Evolutionary conservation across 2,113 vertebrate genomes (phyloP), one percentile per base, ranked within the genome.

Genomic region (Varanus komodoensis): DNA sequence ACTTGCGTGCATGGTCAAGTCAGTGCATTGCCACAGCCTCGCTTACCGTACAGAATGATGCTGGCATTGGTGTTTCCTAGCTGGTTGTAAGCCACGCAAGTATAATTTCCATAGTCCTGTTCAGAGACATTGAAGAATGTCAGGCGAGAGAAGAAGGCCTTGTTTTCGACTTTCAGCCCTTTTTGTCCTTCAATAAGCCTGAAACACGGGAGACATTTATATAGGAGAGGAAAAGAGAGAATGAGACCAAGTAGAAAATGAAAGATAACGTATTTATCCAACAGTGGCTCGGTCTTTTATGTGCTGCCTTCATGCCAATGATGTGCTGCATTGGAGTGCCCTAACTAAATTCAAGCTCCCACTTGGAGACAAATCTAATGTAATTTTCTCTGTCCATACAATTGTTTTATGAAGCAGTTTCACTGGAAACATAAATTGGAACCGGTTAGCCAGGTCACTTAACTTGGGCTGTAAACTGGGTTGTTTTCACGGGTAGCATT

Each of bases 121-220:
- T 99, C 98, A 0, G 99, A 98, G 89, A 99, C 98, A 0, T 99
- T 99, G 95, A 98, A 98, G 96, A 99, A 99, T 32, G 98, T 99
- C 95, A 99, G 97, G 69, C 97, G 98, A 57, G 99, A 99, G 93
- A 98, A 96, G 14, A 97, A 98, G 84, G 98, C 98, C 84, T 96
- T 97, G 87, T 97, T 98, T 95, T 98, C 96, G 83, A 99, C 98
- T 94, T 99, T 98, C 89, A 99, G 95, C 2, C 98, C 98, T 83
- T 98, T 98, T 88, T 98, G 97, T 75, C 97, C 98, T 93, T 97
- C 98, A 75, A 97, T 92, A 96, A 99, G 97, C 96, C 99, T 99
- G 90, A 67, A 86, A 93, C 27, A 94, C 0, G 0, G 77, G 87
- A 44, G 84, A 86, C 4, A 52, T n/a, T 12, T 4, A 11, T 2